phyloP scores from a whole-genome alignment of 30 jellyfish, hydroid and myxozoan species.

The Aurelia sp. region DNA sequence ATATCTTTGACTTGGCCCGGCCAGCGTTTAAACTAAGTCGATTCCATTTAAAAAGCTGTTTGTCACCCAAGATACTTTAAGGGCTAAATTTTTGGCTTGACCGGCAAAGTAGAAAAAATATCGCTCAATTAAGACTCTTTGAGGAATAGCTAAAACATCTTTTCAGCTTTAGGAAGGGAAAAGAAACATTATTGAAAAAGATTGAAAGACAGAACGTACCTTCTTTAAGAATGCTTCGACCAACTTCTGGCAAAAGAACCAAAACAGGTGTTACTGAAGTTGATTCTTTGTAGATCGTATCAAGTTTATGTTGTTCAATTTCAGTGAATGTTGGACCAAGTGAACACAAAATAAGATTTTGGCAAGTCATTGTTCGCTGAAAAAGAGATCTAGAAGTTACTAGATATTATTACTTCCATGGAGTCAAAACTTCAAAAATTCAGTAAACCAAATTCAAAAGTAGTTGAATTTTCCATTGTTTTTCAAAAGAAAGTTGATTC shows the following conservation, averaged over 20 bases:
- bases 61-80: no score
- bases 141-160: neutral
- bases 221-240: neutral
- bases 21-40: no score
- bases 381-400: neutral
- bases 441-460: no score
- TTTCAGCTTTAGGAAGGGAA: neutral
- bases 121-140: no score
- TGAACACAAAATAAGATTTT: conserved; percentile 28
- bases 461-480: no score
- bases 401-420: no score
- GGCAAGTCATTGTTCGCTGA: conserved; percentile 37
- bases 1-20: no score
- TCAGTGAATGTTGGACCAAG: conserved; percentile 75
- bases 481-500: no score
- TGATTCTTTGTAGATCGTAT: conserved; percentile 2
- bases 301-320: conserved; percentile 10
- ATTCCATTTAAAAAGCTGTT: no score
- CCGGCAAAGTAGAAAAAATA: no score
- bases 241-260: conserved; percentile 27
- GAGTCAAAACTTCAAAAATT: no score
- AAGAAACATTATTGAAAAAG: neutral
- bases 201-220: conserved; percentile 19
- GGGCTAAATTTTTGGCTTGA: no score
- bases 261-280: conserved; percentile 14